Evolutionary conservation across 2,113 vertebrate genomes (phyloP).

Genomic region (Pedionomus torquatus): DNA sequence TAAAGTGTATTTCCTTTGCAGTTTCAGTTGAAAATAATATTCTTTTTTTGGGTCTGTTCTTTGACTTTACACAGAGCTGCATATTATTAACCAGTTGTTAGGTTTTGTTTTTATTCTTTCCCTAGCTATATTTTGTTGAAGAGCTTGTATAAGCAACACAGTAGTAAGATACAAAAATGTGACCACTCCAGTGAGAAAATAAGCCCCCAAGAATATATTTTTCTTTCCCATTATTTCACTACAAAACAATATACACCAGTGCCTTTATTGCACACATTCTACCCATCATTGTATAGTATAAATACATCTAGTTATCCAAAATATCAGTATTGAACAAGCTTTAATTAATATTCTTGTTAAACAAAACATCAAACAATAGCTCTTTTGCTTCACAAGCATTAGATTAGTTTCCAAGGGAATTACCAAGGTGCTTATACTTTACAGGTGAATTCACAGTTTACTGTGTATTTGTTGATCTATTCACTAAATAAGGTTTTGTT

Average conservation of each 20-base stretch:
- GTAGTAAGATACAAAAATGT: neutral
- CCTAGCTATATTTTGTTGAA: neutral
- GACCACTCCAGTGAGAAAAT: neutral
- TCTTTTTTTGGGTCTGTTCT: neutral
- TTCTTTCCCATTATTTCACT: neutral
- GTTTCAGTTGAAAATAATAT: neutral
- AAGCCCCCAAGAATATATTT: neutral
- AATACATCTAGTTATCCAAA: neutral
- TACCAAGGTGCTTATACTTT: slow-evolving; percentile 28
- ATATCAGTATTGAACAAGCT: neutral
- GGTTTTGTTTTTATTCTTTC: neutral
- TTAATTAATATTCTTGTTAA: slow-evolving; percentile 49
- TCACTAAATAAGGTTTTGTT: neutral
- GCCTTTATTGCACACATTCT: neutral
- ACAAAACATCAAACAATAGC: slow-evolving; percentile 26
- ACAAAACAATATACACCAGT: neutral
- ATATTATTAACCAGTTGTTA: neutral
- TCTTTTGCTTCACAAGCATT: slow-evolving; percentile 39
- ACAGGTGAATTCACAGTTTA: slow-evolving; percentile 57
- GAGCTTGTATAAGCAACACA: neutral
- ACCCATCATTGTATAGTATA: neutral
- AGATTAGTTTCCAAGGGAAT: slow-evolving; percentile 65
- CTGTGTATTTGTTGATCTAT: neutral
- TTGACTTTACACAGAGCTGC: neutral
- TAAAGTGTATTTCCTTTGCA: neutral